Evolutionary conservation across 2,113 vertebrate species (phyloP).

Genomic region (Montifringilla adamsi): DNA sequence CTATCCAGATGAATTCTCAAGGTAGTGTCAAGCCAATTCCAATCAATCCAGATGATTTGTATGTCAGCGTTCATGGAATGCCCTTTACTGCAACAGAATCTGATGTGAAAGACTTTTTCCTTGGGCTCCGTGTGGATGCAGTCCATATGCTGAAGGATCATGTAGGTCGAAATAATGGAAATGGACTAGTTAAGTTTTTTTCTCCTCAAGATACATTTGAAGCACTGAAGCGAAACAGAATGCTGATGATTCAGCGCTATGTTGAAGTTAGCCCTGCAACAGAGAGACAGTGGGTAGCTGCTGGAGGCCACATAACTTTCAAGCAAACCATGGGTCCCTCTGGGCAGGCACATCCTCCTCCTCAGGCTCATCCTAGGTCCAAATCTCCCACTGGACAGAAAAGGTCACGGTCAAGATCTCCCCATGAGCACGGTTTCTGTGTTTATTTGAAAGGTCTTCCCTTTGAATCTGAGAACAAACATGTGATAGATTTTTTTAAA

Average conservation of each 20-base stretch:
- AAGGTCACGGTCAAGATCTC: conserved; percentile 90
- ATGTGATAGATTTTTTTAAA: conserved; percentile 97
- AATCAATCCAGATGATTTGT: conserved; percentile 88
- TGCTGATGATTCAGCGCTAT: conserved; percentile 94
- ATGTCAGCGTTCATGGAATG: conserved; percentile 91
- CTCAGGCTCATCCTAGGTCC: conserved; percentile 73
- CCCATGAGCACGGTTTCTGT: conserved; percentile 91
- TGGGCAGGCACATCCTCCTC: conserved; percentile 78
- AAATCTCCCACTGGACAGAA: conserved; percentile 81
- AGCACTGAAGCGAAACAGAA: conserved; percentile 90
- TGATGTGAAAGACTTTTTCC: conserved; percentile 94
- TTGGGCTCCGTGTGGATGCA: conserved; percentile 88
- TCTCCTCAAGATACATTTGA: conserved; percentile 95
- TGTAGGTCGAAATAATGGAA: conserved; percentile 88
- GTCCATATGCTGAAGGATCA: conserved; percentile 88
- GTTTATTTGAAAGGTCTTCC: conserved; percentile 96
- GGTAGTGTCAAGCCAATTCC: conserved; percentile 87
- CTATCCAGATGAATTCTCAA: conserved; percentile 87
- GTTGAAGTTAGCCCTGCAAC: conserved; percentile 91
- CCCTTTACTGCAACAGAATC: conserved; percentile 89
- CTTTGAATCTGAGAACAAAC: conserved; percentile 96
- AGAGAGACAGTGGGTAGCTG: conserved; percentile 92
- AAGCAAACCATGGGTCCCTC: conserved; percentile 66
- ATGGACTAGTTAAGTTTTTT: conserved; percentile 93
- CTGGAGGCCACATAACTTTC: conserved; percentile 75